Conservation (phyloP, 2,888 invertebrate genomes). For the Andrena haemorrhoa region DNA sequence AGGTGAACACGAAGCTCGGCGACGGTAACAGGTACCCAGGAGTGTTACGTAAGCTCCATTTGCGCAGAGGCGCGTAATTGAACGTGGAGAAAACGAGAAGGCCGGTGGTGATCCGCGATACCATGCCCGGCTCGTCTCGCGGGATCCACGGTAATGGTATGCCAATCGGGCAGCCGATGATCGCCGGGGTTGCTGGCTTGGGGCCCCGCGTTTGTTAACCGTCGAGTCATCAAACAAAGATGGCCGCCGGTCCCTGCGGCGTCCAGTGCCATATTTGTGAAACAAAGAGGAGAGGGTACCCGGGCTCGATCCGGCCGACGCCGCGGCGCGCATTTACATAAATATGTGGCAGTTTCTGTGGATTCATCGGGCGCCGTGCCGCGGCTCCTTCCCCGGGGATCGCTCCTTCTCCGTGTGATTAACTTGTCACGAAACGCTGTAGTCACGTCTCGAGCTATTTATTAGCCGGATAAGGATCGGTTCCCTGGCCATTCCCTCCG, state of each 20-base stretch:
- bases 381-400: conserved; percentile 71
- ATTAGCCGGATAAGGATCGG: conserved; percentile 77
- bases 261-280: conserved; percentile 73
- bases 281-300: conserved; percentile 68
- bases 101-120: conserved; percentile 37
- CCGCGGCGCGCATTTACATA: conserved; percentile 78
- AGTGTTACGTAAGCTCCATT: conserved; percentile 6
- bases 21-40: background rate
- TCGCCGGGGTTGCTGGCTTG: conserved; percentile 59
- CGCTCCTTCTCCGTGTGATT: conserved; percentile 77
- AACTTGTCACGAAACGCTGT: conserved; percentile 83
- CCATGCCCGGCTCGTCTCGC: conserved; percentile 16
- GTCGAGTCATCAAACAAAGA: conserved; percentile 77
- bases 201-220: conserved; percentile 48
- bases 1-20: background rate
- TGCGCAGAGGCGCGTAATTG: background rate
- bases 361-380: conserved; percentile 75
- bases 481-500: conserved; percentile 8
- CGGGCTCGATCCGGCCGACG: conserved; percentile 24
- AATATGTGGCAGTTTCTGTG: conserved; percentile 80
- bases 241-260: conserved; percentile 68
- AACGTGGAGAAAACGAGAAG: conserved; percentile 17
- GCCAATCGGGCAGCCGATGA: conserved; percentile 68
- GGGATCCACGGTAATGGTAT: conserved; percentile 74
- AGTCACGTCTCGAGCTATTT: conserved; percentile 82